Base-by-base conservation (phyloP, 2,113 vertebrate genomes). In the Bubo blakistoni region DNA sequence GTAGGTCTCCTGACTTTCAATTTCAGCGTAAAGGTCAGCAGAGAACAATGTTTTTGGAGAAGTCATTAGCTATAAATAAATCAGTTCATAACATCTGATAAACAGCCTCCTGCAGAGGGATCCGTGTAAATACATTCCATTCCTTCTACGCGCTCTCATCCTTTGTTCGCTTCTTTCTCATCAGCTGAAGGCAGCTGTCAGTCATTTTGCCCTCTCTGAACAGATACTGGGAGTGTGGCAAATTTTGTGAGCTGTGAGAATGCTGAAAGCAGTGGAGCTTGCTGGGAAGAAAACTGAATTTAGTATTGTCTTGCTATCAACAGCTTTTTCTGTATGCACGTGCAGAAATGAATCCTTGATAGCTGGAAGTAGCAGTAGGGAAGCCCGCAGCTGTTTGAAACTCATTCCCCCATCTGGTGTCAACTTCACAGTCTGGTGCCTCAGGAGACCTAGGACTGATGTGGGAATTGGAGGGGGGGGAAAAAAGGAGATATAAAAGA, bases 41-140 rank as follows among this genome's bases (percentile, higher is more conserved):
- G 74, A 78, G 95, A 78, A 86, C 71, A 55, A 21, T 27, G 74
- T 78, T 85, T 92, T 74, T 80, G 82, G 62, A 93, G 76, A 46
- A 86, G 92, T 88, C 79, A 86, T 11, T 13, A 62, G 79, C 76
- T 94, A 66, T 88, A 94, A 95, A 96, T 93, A 96, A 93, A 94
- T 36, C 62, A 32, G 46, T 86, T 70, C 21, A 16, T 89, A 91
- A 29, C 67, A 40, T 83, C 85, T 86, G 92, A 93, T 40, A 40
- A 92, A 93, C 62, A 83, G 59, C 80, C 88, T 89, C 58, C 85
- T 59, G 40, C 63, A 46, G 77, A 57, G 88, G 77, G 69, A 80
- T 59, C 72, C 1, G 0, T 73, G 76, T 71, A 54, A 66, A 93
- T 26, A 22, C 76, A 71, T 51, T 69, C 71, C 80, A 36, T 49